phyloP scores from a whole-genome alignment of 2,113 vertebrate genomes.

The Pituophis catenifer region DNA sequence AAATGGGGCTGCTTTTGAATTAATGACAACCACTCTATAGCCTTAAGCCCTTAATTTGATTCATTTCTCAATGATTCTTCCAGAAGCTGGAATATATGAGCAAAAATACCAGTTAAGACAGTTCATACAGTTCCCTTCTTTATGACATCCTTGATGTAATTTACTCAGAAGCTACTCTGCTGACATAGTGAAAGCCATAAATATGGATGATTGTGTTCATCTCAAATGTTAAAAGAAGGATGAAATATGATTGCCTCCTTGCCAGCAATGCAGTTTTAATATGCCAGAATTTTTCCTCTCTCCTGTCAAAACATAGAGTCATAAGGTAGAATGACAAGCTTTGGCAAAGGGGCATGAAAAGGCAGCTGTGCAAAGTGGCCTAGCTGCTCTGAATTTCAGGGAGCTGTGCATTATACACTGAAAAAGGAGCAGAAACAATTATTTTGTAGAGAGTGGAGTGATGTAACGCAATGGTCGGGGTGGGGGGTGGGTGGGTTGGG shows the following conservation, averaged over 20 bases:
- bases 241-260: constrained; percentile 21
- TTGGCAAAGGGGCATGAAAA: not conserved
- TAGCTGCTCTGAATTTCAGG: not conserved
- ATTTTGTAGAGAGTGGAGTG: not conserved
- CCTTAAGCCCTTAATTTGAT: not conserved
- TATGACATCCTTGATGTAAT: constrained; percentile 24
- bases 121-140: not conserved
- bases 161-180: constrained; percentile 16
- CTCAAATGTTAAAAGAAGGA: constrained; percentile 24
- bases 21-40: not conserved
- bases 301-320: constrained; percentile 3
- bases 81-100: not conserved
- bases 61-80: not conserved
- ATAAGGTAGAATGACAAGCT: not conserved
- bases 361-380: not conserved
- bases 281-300: not conserved
- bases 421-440: not conserved
- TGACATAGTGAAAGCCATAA: constrained; percentile 28
- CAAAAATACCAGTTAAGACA: not conserved
- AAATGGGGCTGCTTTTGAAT: not conserved
- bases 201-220: constrained; percentile 32
- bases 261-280: constrained; percentile 11
- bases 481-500: not conserved
- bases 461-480: not conserved
- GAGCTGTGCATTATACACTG: not conserved